Base-by-base conservation (phyloP, 2,888 invertebrate species). In the Hydropsyche betteni region DNA sequence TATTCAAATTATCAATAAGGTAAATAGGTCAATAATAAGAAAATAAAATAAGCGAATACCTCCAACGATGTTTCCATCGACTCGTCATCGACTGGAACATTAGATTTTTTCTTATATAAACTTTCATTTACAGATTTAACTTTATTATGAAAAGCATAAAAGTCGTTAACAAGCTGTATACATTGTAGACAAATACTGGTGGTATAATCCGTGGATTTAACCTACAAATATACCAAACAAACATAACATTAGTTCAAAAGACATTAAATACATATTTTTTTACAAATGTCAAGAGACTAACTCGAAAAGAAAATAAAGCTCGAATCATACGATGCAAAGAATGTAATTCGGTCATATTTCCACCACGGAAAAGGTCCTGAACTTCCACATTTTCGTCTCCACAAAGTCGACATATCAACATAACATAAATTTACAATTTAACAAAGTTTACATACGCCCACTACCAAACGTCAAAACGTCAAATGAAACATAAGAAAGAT, bases 121-220 rank as follows among this genome's bases (percentile, higher is more conserved):
- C 64, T 50, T 14, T 16, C 16, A 2, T 74, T 61, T 24, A 68
- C 74, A 68, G 24, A 51, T 16, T 68, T 74, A 3, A 74, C 68
- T 14, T 16, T 16, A 7, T 52, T 36, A n/a, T 74, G 52, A 51
- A 74, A 74, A 44, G 2, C 68, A 68, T 74, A 51, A 51, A 68
- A 74, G 14, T 68, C 44, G 10, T 64, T 68, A 16, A 74, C 34
- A 5, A n/a, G 68, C 1, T 68, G 50, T 24, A 68, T 8, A 34
- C 74, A 74, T 14, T 24, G 34, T n/a, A 24, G 6, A 50, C 74
- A 74, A 7, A 74, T 74, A n/a, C 33, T 36, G 6, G 51, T 68
- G 10, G 74, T 68, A 33, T 33, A 24, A 68, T 74, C 68, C 6
- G 51, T 74, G 2, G 12, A 50, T 12, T 64, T 68, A 14, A 74